These are phyloP conservation scores for Octonoba sinensis DNA, from an alignment of 2,888 invertebrate genomes.

Conservation along the genomic window DNA sequence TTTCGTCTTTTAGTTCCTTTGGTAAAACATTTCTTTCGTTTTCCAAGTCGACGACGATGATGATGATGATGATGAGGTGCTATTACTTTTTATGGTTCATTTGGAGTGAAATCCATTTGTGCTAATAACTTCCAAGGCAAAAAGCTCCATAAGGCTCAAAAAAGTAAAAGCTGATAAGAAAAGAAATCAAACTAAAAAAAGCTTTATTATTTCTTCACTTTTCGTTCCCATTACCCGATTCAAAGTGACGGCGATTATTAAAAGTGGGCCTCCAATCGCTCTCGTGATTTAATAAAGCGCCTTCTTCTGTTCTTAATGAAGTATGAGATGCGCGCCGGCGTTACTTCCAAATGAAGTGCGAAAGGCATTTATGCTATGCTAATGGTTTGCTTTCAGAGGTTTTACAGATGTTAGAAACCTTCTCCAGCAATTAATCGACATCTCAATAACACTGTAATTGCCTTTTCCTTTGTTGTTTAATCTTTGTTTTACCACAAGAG, in stretches of 20 bases:
- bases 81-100: slow-evolving; percentile 63
- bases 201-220: slow-evolving; percentile 4
- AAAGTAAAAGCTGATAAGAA: neutral
- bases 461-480: neutral
- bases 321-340: slow-evolving; percentile 18
- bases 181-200: slow-evolving; percentile 10
- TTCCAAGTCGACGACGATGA: slow-evolving; percentile 7
- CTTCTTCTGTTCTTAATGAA: slow-evolving; percentile 37
- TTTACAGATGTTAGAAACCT: slow-evolving; percentile 41
- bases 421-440: slow-evolving; percentile 41
- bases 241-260: slow-evolving; percentile 13
- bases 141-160: slow-evolving; percentile 21
- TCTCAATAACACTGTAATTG: slow-evolving; percentile 19
- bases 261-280: slow-evolving; percentile 33
- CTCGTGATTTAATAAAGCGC: slow-evolving; percentile 46
- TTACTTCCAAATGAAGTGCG: slow-evolving; percentile 23
- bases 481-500: no score
- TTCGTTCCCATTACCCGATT: slow-evolving; percentile 6
- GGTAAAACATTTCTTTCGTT: no score
- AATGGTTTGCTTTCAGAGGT: slow-evolving; percentile 33
- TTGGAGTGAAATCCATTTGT: slow-evolving; percentile 52
- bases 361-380: slow-evolving; percentile 49
- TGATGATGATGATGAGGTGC: slow-evolving; percentile 59
- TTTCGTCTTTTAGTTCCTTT: no score
- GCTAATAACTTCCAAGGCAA: slow-evolving; percentile 33